phyloP scores from a whole-genome alignment of 2,888 invertebrate genomes.

The Camponotus fellah region DNA sequence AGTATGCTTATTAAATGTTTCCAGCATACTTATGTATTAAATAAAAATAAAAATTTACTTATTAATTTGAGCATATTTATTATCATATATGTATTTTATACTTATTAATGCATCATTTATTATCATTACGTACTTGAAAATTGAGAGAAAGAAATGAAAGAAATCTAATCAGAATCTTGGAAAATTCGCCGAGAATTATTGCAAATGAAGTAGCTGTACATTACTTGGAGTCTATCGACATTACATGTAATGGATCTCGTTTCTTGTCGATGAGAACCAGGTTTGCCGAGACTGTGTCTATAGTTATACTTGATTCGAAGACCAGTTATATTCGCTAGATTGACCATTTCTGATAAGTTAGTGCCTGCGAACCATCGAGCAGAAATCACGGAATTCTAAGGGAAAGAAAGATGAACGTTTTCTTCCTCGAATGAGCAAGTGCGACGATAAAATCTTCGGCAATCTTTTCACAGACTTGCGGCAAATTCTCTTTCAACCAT shows the following conservation, averaged over 20 bases:
- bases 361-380: conserved; percentile 48
- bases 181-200: not conserved
- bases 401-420: conserved; percentile 52
- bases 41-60: not conserved
- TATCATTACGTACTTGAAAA: not conserved
- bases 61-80: not conserved
- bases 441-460: conserved; percentile 47
- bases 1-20: not conserved
- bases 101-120: not conserved
- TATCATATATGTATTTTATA: not conserved
- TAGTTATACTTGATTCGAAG: conserved; percentile 33
- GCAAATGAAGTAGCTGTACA: conserved; percentile 11
- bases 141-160: not conserved
- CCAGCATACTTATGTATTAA: not conserved
- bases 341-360: conserved; percentile 52
- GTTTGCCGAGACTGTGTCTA: conserved; percentile 32
- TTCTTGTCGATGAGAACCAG: conserved; percentile 19
- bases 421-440: conserved; percentile 46
- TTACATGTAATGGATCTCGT: conserved; percentile 39
- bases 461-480: conserved; percentile 40
- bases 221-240: conserved; percentile 22
- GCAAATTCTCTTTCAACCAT: conserved; percentile 46
- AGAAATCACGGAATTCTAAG: conserved; percentile 44
- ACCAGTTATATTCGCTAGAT: conserved; percentile 50
- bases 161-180: not conserved